These are phyloP conservation scores for Conger conger DNA, from an alignment of 2,113 vertebrate species.

Conservation along the genomic window DNA sequence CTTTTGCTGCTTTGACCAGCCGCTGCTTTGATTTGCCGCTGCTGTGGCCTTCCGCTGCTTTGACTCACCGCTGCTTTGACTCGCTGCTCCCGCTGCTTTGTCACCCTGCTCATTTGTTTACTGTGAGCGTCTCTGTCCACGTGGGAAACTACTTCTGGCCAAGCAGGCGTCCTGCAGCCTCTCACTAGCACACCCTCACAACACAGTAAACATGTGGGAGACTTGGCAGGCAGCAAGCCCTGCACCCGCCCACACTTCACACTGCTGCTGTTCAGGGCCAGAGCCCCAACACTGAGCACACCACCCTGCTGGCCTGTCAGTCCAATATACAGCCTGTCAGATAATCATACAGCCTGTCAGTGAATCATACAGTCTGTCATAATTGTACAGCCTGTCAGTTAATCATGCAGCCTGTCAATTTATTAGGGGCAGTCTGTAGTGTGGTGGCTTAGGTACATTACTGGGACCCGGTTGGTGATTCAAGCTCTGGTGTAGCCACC, in stretches of 20 bases:
- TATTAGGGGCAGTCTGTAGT: no score
- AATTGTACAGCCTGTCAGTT: no score
- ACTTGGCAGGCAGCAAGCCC: background rate
- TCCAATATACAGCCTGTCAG: background rate
- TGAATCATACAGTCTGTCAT: no score
- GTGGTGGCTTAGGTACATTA: no score
- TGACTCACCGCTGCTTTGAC: no score
- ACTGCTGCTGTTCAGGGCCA: background rate
- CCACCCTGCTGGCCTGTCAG: background rate
- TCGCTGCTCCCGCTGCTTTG: no score
- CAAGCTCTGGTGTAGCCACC: no score
- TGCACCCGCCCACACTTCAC: background rate
- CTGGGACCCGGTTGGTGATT: no score
- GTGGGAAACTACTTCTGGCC: background rate
- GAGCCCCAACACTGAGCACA: background rate
- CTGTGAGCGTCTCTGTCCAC: background rate
- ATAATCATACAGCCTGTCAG: no score
- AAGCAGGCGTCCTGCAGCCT: background rate
- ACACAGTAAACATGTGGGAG: background rate
- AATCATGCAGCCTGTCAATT: no score
- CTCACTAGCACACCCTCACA: background rate
- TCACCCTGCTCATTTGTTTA: background rate
- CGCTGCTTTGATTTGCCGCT: no score
- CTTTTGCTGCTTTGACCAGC: no score
- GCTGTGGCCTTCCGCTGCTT: background rate